Conservation (phyloP, 2,797 vertebrate species). For the Amazonetta brasiliensis region DNA sequence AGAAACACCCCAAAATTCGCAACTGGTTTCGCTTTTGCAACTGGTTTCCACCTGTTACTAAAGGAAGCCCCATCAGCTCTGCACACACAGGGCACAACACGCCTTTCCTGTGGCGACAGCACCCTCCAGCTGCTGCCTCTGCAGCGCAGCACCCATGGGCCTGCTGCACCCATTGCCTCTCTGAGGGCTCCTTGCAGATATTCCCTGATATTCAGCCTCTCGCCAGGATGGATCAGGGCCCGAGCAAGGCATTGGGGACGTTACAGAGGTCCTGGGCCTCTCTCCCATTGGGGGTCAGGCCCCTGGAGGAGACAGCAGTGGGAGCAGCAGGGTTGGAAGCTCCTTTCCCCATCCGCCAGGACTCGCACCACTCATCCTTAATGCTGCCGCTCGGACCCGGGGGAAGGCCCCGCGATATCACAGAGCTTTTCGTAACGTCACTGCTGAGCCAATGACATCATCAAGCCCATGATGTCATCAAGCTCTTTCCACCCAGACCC, state of each 20-base stretch:
- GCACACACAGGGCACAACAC: too few species aligned
- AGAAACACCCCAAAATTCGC: too few species aligned
- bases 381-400: background rate
- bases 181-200: too few species aligned
- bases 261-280: background rate
- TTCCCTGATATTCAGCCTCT: too few species aligned
- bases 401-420: background rate
- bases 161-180: too few species aligned
- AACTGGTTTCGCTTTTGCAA: too few species aligned
- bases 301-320: background rate
- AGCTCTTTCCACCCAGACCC: background rate
- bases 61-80: too few species aligned
- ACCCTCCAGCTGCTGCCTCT: too few species aligned
- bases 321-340: background rate
- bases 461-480: background rate
- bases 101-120: too few species aligned
- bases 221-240: too few species aligned
- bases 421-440: background rate
- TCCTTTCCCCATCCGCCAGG: rapidly evolving
- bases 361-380: background rate
- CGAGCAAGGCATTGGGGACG: background rate
- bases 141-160: too few species aligned
- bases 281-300: background rate
- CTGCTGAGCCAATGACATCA: background rate
- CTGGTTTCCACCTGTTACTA: too few species aligned